Conservation (phyloP, 2,113 vertebrate genomes). For the Ochotona curzoniae region DNA sequence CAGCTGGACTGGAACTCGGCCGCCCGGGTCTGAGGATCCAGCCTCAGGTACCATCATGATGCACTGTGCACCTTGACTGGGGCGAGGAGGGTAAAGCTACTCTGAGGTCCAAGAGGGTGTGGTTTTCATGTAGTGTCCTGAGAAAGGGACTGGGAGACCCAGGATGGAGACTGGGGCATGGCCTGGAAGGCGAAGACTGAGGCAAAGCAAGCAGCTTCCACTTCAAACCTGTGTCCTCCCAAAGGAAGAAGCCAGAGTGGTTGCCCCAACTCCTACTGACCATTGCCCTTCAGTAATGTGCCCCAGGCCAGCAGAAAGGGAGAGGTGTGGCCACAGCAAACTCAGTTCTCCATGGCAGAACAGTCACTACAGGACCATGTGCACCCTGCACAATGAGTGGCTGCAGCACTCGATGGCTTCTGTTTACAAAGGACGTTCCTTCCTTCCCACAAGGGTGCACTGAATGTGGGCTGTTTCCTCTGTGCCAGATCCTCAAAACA, state of each 20-base stretch:
- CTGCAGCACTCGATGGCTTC: background rate
- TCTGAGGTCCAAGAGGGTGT: background rate
- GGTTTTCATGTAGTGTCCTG: background rate
- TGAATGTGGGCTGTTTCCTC: background rate
- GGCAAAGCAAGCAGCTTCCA: background rate
- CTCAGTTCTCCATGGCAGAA: background rate
- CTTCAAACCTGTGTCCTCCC: background rate
- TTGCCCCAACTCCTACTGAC: background rate
- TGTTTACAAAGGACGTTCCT: background rate
- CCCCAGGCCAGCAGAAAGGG: background rate
- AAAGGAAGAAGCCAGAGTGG: background rate
- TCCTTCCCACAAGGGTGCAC: background rate
- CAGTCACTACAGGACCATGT: background rate
- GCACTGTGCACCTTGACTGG: background rate
- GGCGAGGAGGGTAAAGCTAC: background rate
- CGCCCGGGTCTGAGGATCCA: background rate
- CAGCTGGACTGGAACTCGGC: background rate
- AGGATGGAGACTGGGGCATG: background rate
- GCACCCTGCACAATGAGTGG: background rate
- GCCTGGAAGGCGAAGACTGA: background rate
- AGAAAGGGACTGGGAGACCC: background rate
- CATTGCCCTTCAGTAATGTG: background rate
- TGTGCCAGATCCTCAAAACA: background rate
- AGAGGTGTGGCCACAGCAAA: background rate
- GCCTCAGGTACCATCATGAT: background rate